Evolutionary conservation across 1,140 invertebrate species (phyloP), one percentile per base, ranked within the genome.

Genomic region (Cyphomyrmex costatus): DNA sequence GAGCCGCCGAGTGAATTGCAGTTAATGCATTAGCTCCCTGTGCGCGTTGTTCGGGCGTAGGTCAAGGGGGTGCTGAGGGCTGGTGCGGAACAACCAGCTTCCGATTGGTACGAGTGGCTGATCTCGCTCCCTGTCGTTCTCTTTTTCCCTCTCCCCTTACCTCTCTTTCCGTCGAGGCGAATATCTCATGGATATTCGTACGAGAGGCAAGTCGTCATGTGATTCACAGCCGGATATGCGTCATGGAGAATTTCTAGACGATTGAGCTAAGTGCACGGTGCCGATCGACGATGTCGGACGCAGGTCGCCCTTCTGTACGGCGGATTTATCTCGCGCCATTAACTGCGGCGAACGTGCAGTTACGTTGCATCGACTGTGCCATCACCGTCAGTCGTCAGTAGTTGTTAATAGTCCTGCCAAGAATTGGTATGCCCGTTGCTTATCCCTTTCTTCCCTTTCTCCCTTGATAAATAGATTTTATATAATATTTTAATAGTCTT

Each of bases 241-340:
- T 93, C 92, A 93, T 90, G 68, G 92, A 93, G 93, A 92, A 93
- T 92, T 93, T 93, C 92, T 93, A 92, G 91, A 90, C 92, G 93
- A 93, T 94, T 94, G 89, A 93, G 86, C 90, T 90, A 88, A 93
- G 91, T 92, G 92, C 86, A 83, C 68, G 36, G 79, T 83, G 79
- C 83, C 53, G 90, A 85, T 83, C 88, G 78, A 84, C 65, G 56
- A 70, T 79, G 85, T 61, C 79, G 79, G 53, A 21, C 89, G 76
- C 68, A 80, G 70, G 74, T 82, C 88, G 88, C 88, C 86, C 88
- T 88, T 82, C 84, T 88, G 73, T 53, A 27, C 49, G 84, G 21
- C 78, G 84, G 58, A 90, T 90, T 88, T 80, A 88, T 90, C 83
- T 80, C 86, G 84, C 65, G 42, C 61, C 84, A 88, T 90, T 91